phyloP scores from a whole-genome alignment of 64 coral and sea anemone species.

The Montipora efflorescens region DNA sequence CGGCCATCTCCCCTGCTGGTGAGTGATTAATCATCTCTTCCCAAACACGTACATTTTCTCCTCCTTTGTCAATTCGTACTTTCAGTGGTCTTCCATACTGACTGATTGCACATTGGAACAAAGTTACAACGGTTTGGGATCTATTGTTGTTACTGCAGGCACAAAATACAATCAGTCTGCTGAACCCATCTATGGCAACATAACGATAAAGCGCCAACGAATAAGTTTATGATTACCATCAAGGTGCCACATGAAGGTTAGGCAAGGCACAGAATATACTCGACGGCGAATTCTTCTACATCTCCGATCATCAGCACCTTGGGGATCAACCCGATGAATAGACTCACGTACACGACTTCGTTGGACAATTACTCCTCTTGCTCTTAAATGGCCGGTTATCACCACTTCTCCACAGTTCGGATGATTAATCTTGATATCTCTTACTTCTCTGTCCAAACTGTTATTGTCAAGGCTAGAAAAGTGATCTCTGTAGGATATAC shows the following conservation, averaged over 20 bases:
- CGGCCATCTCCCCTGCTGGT: slow-evolving; percentile 10
- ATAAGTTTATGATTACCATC: slow-evolving; percentile 13
- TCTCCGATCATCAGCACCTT: slow-evolving; percentile 21
- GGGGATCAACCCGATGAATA: slow-evolving; percentile 7
- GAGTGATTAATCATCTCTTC: neutral
- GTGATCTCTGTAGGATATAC: neutral
- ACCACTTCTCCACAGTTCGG: slow-evolving; percentile 9
- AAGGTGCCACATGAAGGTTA: neutral
- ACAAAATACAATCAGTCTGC: slow-evolving; percentile 23
- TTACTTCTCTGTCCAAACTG: neutral
- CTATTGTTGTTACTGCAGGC: slow-evolving; percentile 21
- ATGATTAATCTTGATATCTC: slow-evolving; percentile 12
- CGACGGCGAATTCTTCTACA: slow-evolving; percentile 9
- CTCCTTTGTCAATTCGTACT: slow-evolving; percentile 43
- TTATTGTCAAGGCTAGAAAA: too few species aligned
- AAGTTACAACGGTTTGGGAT: slow-evolving; percentile 1
- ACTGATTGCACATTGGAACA: slow-evolving; percentile 11
- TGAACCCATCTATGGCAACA: slow-evolving; percentile 13
- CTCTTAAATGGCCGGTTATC: slow-evolving; percentile 18
- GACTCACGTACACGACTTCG: slow-evolving; percentile 8
- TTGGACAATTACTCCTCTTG: slow-evolving; percentile 7
- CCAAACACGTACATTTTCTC: slow-evolving; percentile 41
- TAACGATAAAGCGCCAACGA: slow-evolving; percentile 18
- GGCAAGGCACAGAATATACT: slow-evolving; percentile 22
- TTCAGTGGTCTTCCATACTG: slow-evolving; percentile 44